These are phyloP conservation scores for Parotia lawesii DNA, from an alignment of 2,113 vertebrate species.

Conservation along the genomic window DNA sequence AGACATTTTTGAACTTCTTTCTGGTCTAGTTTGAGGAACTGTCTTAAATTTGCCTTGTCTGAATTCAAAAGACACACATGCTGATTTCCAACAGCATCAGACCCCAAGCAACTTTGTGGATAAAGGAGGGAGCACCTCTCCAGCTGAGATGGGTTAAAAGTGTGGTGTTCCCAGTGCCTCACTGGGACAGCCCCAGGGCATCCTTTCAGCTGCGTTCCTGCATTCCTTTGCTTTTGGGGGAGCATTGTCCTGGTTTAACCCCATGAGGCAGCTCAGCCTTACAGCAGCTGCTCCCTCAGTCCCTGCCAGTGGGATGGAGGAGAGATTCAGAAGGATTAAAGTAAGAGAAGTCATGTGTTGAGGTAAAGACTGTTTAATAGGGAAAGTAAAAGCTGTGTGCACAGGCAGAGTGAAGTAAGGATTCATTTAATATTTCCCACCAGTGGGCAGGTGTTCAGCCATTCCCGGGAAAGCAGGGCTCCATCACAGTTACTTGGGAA, in stretches of 20 bases:
- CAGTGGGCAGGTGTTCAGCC: not conserved
- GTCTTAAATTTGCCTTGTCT: not conserved
- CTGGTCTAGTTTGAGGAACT: not conserved
- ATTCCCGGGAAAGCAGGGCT: not conserved
- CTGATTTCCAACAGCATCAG: not conserved
- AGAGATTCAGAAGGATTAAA: not conserved
- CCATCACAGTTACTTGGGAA: not conserved
- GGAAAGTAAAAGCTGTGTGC: rapidly evolving
- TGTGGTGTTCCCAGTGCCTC: not conserved
- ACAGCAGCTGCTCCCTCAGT: not conserved
- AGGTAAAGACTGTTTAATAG: not conserved
- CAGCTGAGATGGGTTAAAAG: not conserved
- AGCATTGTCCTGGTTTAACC: not conserved
- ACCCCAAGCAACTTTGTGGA: not conserved
- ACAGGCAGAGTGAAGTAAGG: not conserved
- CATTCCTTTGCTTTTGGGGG: not conserved
- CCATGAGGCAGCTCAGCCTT: not conserved
- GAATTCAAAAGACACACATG: rapidly evolving
- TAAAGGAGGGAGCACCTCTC: not conserved
- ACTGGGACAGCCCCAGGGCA: not conserved
- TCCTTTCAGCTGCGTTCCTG: not conserved
- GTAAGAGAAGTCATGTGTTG: not conserved
- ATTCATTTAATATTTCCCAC: not conserved
- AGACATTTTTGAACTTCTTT: not conserved
- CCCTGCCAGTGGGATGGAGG: not conserved